Percentiles rank a stretch among this genome's conserved stretches.
These are phyloP conservation scores for Cecropterus lyciades DNA, from an alignment of 1,140 invertebrate genomes.

Conservation along the genomic window DNA sequence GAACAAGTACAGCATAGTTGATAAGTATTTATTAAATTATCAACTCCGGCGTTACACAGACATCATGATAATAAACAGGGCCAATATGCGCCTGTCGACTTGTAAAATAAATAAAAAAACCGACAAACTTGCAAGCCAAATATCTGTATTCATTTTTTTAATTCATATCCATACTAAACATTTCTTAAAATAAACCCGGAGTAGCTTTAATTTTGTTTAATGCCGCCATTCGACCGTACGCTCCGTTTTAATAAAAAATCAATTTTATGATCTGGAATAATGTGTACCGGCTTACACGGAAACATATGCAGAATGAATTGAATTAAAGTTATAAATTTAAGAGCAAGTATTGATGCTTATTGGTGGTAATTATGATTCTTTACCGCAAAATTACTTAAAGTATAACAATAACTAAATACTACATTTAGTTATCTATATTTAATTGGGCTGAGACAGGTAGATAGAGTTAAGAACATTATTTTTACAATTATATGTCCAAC, in stretches of 20 bases:
- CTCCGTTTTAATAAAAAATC: conserved; percentile 41
- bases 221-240: conserved; percentile 21
- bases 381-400: too few relatives aligned
- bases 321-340: conserved; percentile 7
- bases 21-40: too few relatives aligned
- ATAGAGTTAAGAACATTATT: too few relatives aligned
- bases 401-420: too few relatives aligned
- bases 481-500: too few relatives aligned
- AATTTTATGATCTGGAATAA: conserved; percentile 41
- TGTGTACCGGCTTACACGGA: conserved; percentile 39
- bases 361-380: neutral
- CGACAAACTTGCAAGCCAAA: conserved; percentile 17
- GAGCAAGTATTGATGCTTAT: neutral
- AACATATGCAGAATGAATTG: conserved; percentile 15
- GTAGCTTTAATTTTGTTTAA: conserved; percentile 35
- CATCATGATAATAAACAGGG: too few relatives aligned
- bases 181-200: conserved; percentile 30
- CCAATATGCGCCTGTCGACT: too few relatives aligned
- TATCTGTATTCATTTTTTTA: neutral
- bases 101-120: conserved; percentile 14
- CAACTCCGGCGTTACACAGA: too few relatives aligned
- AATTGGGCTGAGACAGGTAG: too few relatives aligned
- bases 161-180: conserved; percentile 23
- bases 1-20: too few relatives aligned
- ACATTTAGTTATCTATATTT: too few relatives aligned